phyloP scores from a whole-genome alignment of 1,140 invertebrate species.

The Drosophila parvula region DNA sequence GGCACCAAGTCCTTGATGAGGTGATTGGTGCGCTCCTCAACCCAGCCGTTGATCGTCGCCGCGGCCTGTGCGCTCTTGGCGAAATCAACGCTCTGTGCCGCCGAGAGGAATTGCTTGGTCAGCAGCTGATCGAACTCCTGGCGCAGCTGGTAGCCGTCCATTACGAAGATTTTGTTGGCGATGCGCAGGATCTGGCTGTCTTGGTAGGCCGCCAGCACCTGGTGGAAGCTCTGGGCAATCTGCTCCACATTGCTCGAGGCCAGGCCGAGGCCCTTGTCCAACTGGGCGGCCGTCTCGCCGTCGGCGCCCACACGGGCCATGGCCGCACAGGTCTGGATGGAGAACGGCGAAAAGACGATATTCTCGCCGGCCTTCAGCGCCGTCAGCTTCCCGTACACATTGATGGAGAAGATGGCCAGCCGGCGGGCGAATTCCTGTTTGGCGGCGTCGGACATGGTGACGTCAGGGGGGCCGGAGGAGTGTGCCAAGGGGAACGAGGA shows the following conservation, averaged over 20 bases:
- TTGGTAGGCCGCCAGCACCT: conserved; percentile 55
- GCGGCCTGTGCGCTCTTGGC: conserved; percentile 68
- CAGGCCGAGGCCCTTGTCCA: conserved; percentile 84
- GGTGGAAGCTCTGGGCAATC: conserved; percentile 65
- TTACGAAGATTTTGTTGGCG: conserved; percentile 79
- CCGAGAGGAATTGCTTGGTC: conserved; percentile 66
- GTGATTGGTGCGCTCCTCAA: conserved; percentile 85
- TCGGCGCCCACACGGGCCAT: conserved; percentile 86
- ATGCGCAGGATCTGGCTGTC: conserved; percentile 68
- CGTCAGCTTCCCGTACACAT: conserved; percentile 53
- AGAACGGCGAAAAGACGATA: conserved; percentile 68
- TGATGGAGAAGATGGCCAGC: conserved; percentile 58
- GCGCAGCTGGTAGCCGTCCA: conserved; percentile 50
- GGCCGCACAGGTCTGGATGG: conserved; percentile 85
- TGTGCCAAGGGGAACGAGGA: background rate
- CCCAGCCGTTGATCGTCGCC: conserved; percentile 86
- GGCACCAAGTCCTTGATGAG: conserved; percentile 86
- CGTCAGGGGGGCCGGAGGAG: conserved; percentile 1
- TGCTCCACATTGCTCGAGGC: conserved; percentile 46
- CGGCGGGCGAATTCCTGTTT: conserved; percentile 59
- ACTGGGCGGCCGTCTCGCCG: conserved; percentile 85
- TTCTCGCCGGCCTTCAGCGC: conserved; percentile 81
- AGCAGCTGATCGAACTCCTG: conserved; percentile 62
- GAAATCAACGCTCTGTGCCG: conserved; percentile 85
- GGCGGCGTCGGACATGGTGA: conserved; percentile 34